These are phyloP conservation scores for Drosophila birchii DNA, from an alignment of 2,888 invertebrate species.

Conservation along the genomic window DNA sequence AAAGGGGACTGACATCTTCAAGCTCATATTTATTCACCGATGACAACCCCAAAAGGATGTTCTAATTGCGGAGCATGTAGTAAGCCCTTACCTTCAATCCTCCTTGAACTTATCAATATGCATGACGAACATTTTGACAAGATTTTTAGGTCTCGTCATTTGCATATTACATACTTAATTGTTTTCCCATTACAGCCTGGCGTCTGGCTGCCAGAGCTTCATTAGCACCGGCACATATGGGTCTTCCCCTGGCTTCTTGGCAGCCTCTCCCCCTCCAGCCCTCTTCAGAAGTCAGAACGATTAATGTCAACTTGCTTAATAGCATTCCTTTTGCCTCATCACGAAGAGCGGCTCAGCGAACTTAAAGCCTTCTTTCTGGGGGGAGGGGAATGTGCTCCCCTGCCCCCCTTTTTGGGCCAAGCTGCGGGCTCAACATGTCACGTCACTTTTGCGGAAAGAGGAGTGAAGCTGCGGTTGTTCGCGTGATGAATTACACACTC, in stretches of 20 bases:
- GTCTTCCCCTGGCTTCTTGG: neutral
- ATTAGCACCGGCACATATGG: conserved; percentile 42
- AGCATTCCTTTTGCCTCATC: conserved; percentile 69
- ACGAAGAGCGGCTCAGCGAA: conserved; percentile 53
- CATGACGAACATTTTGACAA: conserved; percentile 54
- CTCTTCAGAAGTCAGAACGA: conserved; percentile 66
- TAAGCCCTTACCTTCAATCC: conserved; percentile 4
- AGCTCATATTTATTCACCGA: conserved; percentile 24
- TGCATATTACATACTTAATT: conserved; percentile 76
- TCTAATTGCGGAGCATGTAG: conserved; percentile 31
- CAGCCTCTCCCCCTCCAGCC: neutral
- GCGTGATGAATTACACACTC: conserved; percentile 80
- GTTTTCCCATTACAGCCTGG: conserved; percentile 68
- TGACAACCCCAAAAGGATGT: conserved; percentile 11
- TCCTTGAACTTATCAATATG: conserved; percentile 48
- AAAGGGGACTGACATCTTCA: neutral
- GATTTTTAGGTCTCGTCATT: conserved; percentile 56
- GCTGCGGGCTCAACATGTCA: conserved; percentile 79
- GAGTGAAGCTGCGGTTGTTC: conserved; percentile 75
- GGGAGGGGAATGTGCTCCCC: conserved; percentile 41
- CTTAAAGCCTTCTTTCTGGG: conserved; percentile 57
- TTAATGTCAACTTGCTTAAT: conserved; percentile 80
- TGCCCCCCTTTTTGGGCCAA: conserved; percentile 21
- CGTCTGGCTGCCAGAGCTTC: conserved; percentile 29
- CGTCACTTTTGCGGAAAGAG: conserved; percentile 47